These are phyloP conservation scores for Synanthedon andrenaeformis DNA, from an alignment of 2,888 invertebrate genomes.

Conservation along the genomic window DNA sequence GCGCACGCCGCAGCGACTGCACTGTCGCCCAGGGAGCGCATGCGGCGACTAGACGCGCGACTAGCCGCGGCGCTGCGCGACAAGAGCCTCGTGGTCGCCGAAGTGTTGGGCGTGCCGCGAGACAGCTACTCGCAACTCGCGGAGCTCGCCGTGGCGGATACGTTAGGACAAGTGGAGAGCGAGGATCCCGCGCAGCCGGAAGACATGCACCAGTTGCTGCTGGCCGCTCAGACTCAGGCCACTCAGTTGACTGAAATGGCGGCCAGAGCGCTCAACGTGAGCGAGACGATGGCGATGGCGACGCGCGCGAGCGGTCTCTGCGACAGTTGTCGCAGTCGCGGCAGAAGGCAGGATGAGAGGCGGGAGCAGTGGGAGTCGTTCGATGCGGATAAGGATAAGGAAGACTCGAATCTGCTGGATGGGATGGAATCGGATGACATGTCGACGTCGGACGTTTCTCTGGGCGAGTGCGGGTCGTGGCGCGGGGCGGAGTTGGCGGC, in stretches of 20 bases:
- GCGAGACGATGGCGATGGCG: slow-evolving; percentile 29
- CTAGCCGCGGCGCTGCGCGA: slow-evolving; percentile 38
- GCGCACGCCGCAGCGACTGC: slow-evolving; percentile 19
- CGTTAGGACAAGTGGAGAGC: slow-evolving; percentile 28
- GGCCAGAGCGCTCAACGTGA: slow-evolving; percentile 30
- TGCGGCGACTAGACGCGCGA: slow-evolving; percentile 48
- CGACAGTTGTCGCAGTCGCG: slow-evolving; percentile 19
- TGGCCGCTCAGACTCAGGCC: slow-evolving; percentile 56
- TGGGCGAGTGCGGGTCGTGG: too few relatives aligned
- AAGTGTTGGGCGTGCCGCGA: slow-evolving; percentile 36
- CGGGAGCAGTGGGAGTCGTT: background rate
- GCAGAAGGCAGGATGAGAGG: background rate
- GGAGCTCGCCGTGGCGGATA: slow-evolving; percentile 49
- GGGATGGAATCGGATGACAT: too few relatives aligned
- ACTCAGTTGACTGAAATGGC: slow-evolving; percentile 42
- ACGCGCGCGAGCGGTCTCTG: slow-evolving; percentile 25
- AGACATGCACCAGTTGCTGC: slow-evolving; percentile 44
- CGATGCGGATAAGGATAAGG: background rate
- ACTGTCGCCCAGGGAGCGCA: slow-evolving; percentile 34
- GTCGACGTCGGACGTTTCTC: too few relatives aligned
- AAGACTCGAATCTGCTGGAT: background rate
- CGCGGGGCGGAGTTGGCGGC: background rate
- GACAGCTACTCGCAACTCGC: slow-evolving; percentile 31
- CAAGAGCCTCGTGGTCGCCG: slow-evolving; percentile 37
- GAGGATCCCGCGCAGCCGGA: slow-evolving; percentile 9